Base-by-base conservation (phyloP, 2,113 vertebrate genomes). In the Oncorhynchus tshawytscha region DNA sequence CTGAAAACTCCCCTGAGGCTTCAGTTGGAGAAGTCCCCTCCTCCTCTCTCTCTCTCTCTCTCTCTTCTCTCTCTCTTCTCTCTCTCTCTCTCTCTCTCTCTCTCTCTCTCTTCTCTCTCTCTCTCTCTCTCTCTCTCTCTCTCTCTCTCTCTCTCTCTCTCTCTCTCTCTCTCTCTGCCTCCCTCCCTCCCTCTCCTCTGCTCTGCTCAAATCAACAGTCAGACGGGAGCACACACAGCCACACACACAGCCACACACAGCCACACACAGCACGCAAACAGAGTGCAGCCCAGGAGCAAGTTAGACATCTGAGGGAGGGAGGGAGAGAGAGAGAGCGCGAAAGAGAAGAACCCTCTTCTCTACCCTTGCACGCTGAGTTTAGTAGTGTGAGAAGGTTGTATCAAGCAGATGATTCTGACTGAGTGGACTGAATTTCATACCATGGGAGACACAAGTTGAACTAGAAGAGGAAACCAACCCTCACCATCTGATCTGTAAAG, bases 381-480 rank as follows among this genome's bases (percentile, higher is more conserved):
- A 22, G 59, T 60, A 79, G 83, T 71, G 76, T 82, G 84, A 48
- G 83, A 84, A 83, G 76, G 78, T 80, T 82, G 78, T 77, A 84
- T 84, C 82, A 84, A 75, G 72, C n/a, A 39, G 70, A 76, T 51
- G 72, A 64, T 74, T 72, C 78, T 76, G 75, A 59, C 71, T 83
- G 71, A 83, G 72, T 12, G 39, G 75, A 84, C 74, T 71, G 71
- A 60, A 77, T 64, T 86, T 84, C 49, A 82, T 67, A 79, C 48
- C 82, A 89, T 88, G 89, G 81, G 85, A 79, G 71, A 74, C 73
- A 83, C 45, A 84, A 71, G 73, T 74, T 78, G 83, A 79, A 70
- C 67, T 84, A 85, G 78, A 81, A 65, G 79, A 76, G 75, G 12
- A 75, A 29, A n/a, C 48, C 59, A 48, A 49, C 9, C 2, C 39